A percentile compares a stretch with the other conserved stretches of the same genome.
phyloP scores from a whole-genome alignment of 2,797 vertebrate genomes.

The Sphenodon punctatus region DNA sequence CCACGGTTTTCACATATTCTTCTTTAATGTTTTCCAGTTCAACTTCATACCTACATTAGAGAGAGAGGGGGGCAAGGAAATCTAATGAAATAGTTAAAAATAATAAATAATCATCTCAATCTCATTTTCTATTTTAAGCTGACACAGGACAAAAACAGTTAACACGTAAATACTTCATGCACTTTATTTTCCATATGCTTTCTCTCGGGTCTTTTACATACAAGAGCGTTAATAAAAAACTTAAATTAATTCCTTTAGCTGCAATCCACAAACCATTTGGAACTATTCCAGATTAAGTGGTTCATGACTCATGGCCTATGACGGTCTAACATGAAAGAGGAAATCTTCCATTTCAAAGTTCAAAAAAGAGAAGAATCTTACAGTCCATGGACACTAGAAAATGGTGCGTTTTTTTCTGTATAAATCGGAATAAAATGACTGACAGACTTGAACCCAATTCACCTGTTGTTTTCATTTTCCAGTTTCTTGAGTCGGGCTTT shows the following conservation, averaged over 20 bases:
- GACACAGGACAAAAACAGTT: background rate
- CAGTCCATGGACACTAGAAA: accelerated
- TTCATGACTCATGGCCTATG: no score
- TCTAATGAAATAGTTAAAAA: background rate
- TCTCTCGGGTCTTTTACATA: no score
- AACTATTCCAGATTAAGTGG: no score
- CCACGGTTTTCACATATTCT: slow-evolving; percentile 85
- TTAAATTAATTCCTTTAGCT: no score
- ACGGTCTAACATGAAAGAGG: background rate
- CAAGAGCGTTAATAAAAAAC: no score
- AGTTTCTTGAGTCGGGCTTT: slow-evolving; percentile 86
- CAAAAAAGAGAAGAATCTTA: background rate
- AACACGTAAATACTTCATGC: background rate
- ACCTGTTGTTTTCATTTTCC: slow-evolving; percentile 93
- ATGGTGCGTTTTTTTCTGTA: background rate
- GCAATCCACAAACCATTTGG: no score
- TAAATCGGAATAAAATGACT: background rate
- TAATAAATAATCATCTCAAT: background rate
- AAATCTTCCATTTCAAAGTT: background rate
- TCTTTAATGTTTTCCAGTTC: slow-evolving; percentile 91
- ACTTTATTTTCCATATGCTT: no score
- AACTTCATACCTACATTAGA: slow-evolving; percentile 81
- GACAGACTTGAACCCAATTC: slow-evolving; percentile 20
- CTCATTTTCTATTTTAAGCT: background rate
- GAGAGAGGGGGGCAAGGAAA: background rate